These are phyloP conservation scores for Carassius carassius DNA, from an alignment of 2,113 vertebrate genomes.

Conservation along the genomic window DNA sequence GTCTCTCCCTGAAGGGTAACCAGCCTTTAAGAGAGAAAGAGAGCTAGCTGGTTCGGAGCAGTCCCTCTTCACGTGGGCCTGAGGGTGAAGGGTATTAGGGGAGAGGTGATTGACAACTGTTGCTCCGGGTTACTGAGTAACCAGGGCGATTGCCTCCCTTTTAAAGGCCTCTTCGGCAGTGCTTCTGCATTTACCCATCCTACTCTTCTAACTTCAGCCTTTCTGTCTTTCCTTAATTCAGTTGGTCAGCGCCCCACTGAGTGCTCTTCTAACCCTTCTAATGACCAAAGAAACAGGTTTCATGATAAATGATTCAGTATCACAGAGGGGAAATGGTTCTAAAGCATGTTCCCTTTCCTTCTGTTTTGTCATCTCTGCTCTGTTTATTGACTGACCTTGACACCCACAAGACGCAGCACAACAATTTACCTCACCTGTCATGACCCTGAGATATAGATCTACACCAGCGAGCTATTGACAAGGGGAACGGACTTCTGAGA, in stretches of 20 bases:
- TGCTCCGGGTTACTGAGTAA: constrained; percentile 76
- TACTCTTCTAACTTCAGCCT: constrained; percentile 16
- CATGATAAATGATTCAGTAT: background rate
- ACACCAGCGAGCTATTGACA: too few species aligned
- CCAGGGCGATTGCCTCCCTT: constrained; percentile 59
- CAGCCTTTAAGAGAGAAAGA: background rate
- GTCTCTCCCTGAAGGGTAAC: background rate
- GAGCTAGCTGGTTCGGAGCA: constrained; percentile 65
- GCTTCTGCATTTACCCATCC: constrained; percentile 49
- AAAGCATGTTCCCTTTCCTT: background rate
- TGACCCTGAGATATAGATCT: too few species aligned
- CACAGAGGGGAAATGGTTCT: background rate
- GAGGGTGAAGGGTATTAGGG: constrained; percentile 76
- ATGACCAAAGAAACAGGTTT: background rate
- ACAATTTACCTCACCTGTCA: background rate
- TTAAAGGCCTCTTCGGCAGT: constrained; percentile 52
- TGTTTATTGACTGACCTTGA: constrained; percentile 1
- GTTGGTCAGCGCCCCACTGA: background rate
- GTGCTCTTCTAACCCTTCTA: background rate
- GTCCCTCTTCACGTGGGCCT: constrained; percentile 72
- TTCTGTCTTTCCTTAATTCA: background rate
- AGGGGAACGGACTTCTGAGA: too few species aligned
- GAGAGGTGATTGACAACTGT: constrained; percentile 72
- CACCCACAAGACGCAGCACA: background rate
- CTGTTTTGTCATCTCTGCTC: background rate